These are phyloP conservation scores for Rhabdornis inornatus DNA, from an alignment of 2,113 vertebrate genomes.

Conservation along the genomic window DNA sequence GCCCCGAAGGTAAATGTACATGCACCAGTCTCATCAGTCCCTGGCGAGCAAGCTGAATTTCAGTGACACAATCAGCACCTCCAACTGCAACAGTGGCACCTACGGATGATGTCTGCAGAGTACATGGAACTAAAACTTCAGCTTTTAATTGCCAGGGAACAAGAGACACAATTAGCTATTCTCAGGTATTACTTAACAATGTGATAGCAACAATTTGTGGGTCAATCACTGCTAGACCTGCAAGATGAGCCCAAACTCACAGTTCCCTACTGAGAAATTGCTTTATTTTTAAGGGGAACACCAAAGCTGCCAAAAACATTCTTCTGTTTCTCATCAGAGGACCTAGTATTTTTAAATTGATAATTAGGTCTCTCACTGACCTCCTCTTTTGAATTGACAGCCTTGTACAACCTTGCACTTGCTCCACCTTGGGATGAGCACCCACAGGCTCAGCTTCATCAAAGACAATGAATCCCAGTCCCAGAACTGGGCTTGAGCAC, in stretches of 20 bases:
- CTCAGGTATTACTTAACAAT: background rate
- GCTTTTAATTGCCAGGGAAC: background rate
- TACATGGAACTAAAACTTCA: background rate
- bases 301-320: background rate
- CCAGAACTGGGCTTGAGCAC: background rate
- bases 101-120: background rate
- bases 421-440: background rate
- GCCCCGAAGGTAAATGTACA: background rate
- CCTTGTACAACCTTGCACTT: background rate
- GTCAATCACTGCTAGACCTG: background rate
- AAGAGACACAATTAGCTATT: background rate
- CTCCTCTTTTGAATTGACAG: background rate
- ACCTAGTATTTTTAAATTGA: background rate
- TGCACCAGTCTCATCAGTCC: background rate
- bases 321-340: background rate
- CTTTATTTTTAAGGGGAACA: background rate
- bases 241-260: background rate
- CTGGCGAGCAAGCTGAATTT: background rate
- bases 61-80: background rate
- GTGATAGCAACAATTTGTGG: background rate
- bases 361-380: background rate
- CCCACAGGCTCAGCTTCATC: background rate
- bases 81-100: background rate
- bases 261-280: rapidly evolving
- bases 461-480: background rate